Evolutionary conservation across 2,113 vertebrate genomes (phyloP).

Genomic region (Gnathonemus longibarbis): DNA sequence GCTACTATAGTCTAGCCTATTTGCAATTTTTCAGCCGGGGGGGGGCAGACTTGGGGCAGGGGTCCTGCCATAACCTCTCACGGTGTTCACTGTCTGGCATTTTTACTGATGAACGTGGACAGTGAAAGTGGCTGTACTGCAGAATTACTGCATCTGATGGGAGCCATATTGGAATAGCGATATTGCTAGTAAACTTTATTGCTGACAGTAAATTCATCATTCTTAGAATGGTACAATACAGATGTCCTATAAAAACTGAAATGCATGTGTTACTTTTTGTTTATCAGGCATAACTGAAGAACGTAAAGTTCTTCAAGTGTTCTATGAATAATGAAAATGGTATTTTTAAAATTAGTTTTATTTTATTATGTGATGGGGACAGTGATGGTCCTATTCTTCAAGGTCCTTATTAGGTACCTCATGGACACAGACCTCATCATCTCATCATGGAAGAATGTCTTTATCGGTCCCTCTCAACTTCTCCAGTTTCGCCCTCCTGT

Average conservation of each 20-base stretch:
- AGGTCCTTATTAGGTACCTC: neutral
- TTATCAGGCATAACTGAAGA: neutral
- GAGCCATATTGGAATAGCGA: neutral
- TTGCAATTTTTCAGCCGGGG: neutral
- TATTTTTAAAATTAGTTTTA: neutral
- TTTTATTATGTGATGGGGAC: neutral
- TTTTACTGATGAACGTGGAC: neutral
- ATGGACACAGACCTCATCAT: neutral
- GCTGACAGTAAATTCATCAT: neutral
- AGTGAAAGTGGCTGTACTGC: neutral
- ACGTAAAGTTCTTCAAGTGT: neutral
- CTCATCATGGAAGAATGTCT: conserved; percentile 1
- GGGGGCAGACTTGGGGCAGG: neutral
- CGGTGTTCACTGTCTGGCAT: neutral
- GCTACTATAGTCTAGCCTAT: neutral
- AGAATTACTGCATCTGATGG: neutral
- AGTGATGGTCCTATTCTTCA: neutral
- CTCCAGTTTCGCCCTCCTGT: neutral
- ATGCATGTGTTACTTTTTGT: neutral
- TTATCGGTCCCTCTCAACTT: neutral
- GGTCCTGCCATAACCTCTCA: neutral
- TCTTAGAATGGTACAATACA: neutral
- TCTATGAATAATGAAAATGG: neutral
- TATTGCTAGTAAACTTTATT: neutral
- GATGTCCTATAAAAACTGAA: neutral